A percentile compares a stretch with the other conserved stretches of the same genome.
phyloP scores from a whole-genome alignment of 1,140 invertebrate genomes.

The Lamellibrachia luymesi region DNA sequence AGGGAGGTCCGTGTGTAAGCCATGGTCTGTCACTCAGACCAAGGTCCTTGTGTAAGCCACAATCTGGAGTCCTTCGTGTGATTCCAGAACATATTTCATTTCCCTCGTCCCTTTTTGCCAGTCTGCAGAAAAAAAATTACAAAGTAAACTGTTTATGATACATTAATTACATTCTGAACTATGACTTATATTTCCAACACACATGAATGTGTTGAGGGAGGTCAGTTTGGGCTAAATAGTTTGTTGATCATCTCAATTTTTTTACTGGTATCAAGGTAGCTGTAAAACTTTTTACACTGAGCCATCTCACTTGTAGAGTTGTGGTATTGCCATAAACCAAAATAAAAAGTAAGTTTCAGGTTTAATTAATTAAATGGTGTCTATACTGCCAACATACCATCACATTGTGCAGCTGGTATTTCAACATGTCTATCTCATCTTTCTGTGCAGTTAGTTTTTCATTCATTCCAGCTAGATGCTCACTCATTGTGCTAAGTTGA shows the following conservation, averaged over 20 bases:
- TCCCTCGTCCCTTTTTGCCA: neutral
- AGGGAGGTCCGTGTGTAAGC: no score
- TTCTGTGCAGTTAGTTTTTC: constrained; percentile 79
- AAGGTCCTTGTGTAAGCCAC: neutral
- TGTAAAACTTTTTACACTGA: no score
- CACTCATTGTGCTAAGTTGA: constrained; percentile 85
- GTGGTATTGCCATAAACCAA: neutral
- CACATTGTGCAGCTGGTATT: constrained; percentile 39
- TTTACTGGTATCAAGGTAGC: no score
- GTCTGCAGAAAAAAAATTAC: neutral
- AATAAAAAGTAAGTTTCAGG: neutral
- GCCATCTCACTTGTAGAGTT: no score
- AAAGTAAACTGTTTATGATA: neutral
- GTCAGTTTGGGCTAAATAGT: no score
- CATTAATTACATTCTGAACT: neutral
- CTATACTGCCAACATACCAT: neutral
- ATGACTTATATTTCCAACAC: neutral
- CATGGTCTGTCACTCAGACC: no score
- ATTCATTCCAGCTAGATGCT: constrained; percentile 88
- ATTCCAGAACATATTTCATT: neutral
- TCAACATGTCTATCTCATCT: constrained; percentile 65
- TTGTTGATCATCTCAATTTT: no score
- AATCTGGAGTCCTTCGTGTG: neutral
- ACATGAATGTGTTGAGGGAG: neutral
- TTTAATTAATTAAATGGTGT: neutral